Evolutionary conservation across 1,140 invertebrate genomes (phyloP).

Genomic region (Mercenaria mercenaria): DNA sequence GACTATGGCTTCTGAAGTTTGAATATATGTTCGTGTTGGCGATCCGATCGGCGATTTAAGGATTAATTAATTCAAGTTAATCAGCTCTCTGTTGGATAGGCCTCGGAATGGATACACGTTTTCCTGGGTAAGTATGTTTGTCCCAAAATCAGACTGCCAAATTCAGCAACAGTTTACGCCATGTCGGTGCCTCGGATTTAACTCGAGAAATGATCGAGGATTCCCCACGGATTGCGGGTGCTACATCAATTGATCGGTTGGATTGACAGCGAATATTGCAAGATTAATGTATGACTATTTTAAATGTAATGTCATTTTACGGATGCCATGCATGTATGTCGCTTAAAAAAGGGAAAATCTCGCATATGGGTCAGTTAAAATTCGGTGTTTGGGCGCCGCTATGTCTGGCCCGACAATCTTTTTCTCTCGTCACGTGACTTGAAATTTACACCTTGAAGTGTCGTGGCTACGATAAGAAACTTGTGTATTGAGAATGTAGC

Average conservation of each 20-base stretch:
- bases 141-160: slow-evolving; percentile 24
- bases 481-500: neutral
- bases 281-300: neutral
- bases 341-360: neutral
- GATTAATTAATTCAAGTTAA: slow-evolving; percentile 6
- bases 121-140: slow-evolving; percentile 34
- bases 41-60: neutral
- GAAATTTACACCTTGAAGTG: slow-evolving; percentile 49
- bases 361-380: slow-evolving; percentile 47
- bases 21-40: slow-evolving; percentile 20
- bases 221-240: slow-evolving; percentile 5
- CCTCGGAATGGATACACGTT: slow-evolving; percentile 19
- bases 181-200: slow-evolving; percentile 25
- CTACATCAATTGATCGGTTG: neutral
- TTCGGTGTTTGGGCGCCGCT: slow-evolving; percentile 48
- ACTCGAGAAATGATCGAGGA: neutral
- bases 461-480: slow-evolving; percentile 15
- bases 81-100: neutral
- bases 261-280: neutral
- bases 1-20: slow-evolving; percentile 12
- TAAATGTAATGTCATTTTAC: neutral
- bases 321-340: neutral
- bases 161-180: slow-evolving; percentile 35
- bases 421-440: slow-evolving; percentile 47
- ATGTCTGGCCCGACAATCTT: slow-evolving; percentile 54